phyloP scores from a whole-genome alignment of 2,797 vertebrate genomes.

The Pagetopsis macropterus region DNA sequence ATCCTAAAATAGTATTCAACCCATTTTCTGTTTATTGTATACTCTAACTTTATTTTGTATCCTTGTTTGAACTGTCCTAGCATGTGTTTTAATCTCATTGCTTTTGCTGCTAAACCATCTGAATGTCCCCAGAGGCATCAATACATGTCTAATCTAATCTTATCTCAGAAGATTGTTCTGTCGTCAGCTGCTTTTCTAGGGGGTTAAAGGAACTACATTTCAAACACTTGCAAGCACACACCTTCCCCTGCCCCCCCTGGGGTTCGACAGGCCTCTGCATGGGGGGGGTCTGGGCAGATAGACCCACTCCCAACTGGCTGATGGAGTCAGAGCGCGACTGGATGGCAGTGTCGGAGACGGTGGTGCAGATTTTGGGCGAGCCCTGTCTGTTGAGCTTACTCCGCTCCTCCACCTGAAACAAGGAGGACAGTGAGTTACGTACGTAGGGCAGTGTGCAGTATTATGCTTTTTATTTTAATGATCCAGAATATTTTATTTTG shows the following conservation, averaged over 20 bases:
- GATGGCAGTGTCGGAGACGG: slow-evolving; percentile 87
- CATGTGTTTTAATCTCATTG: too few species aligned
- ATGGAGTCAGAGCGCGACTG: slow-evolving; percentile 88
- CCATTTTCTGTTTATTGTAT: too few species aligned
- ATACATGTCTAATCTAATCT: too few species aligned
- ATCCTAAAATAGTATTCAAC: too few species aligned
- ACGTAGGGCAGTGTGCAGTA: not conserved
- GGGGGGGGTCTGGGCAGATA: slow-evolving; percentile 90
- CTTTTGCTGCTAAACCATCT: too few species aligned
- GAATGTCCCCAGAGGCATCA: too few species aligned
- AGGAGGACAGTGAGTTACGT: not conserved
- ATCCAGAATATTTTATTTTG: too few species aligned
- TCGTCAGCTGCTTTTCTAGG: not conserved
- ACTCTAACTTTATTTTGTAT: too few species aligned
- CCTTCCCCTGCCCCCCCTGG: slow-evolving; percentile 93
- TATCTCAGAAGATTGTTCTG: not conserved
- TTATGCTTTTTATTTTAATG: too few species aligned
- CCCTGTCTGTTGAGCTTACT: slow-evolving; percentile 91
- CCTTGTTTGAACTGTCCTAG: too few species aligned
- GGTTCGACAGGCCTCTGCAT: slow-evolving; percentile 94
- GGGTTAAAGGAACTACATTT: not conserved
- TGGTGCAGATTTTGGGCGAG: slow-evolving; percentile 90
- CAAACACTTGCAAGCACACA: slow-evolving; percentile 65
- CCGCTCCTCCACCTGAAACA: slow-evolving; percentile 90
- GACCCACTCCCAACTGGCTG: slow-evolving; percentile 81